Evolutionary conservation across 2,113 vertebrate species (phyloP).

Genomic region (Oplegnathus fasciatus): DNA sequence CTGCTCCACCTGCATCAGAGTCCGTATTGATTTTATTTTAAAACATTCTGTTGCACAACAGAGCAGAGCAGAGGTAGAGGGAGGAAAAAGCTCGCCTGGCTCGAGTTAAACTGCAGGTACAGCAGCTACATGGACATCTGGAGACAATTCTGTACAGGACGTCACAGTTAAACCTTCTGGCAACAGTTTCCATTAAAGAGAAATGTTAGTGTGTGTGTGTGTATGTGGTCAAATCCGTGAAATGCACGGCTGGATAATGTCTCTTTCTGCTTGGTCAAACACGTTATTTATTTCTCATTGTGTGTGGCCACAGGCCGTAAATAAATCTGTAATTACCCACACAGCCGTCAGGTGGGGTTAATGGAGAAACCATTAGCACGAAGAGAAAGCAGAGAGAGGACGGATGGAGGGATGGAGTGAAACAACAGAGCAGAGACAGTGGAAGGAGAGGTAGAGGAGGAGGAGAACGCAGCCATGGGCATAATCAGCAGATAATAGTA

Average conservation of each 20-base stretch:
- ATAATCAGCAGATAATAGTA: slow-evolving; percentile 38
- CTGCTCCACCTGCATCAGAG: slow-evolving; percentile 1
- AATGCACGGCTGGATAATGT: slow-evolving; percentile 44
- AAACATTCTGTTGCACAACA: slow-evolving; percentile 9
- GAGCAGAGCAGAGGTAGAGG: slow-evolving; percentile 8
- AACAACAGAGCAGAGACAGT: background rate
- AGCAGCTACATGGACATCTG: background rate
- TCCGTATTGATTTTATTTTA: slow-evolving; percentile 11
- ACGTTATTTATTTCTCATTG: slow-evolving; percentile 64
- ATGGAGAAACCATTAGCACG: slow-evolving; percentile 66
- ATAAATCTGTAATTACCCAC: slow-evolving; percentile 69
- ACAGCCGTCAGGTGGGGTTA: slow-evolving; percentile 72
- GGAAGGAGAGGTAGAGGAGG: background rate
- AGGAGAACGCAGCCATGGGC: slow-evolving; percentile 19
- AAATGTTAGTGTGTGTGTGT: background rate
- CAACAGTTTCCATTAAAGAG: slow-evolving; percentile 42
- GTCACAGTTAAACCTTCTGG: slow-evolving; percentile 33
- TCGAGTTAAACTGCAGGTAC: background rate
- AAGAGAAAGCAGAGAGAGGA: slow-evolving; percentile 7
- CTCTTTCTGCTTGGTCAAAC: slow-evolving; percentile 61
- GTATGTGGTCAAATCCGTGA: slow-evolving; percentile 11
- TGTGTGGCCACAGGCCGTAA: slow-evolving; percentile 65
- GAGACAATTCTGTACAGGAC: slow-evolving; percentile 5
- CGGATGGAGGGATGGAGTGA: background rate
- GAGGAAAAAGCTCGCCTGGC: background rate